Evolutionary conservation across 2,113 vertebrate species (phyloP).

Genomic region (Pomatostomus ruficeps): DNA sequence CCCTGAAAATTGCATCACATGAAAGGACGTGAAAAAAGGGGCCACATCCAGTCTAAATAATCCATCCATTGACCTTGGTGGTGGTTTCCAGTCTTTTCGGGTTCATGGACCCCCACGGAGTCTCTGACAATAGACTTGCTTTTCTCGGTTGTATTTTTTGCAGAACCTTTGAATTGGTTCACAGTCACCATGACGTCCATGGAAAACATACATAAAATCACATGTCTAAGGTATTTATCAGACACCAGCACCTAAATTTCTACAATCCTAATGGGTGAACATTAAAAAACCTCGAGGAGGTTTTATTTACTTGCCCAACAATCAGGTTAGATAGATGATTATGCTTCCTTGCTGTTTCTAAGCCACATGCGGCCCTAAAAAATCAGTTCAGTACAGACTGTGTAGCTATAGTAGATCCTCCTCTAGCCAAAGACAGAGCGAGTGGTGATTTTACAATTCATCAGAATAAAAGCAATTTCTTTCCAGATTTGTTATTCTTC

Average conservation of each 20-base stretch:
- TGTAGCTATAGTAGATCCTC: neutral
- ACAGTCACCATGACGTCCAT: neutral
- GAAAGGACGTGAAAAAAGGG: neutral
- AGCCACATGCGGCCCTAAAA: neutral
- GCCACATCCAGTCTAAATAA: neutral
- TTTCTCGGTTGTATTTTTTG: neutral
- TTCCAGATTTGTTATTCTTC: slow-evolving; percentile 36
- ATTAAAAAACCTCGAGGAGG: neutral
- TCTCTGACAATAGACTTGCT: neutral
- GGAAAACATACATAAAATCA: neutral
- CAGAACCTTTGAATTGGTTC: neutral
- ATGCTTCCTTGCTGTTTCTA: neutral
- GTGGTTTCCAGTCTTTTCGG: neutral
- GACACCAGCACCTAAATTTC: neutral
- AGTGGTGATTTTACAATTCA: neutral
- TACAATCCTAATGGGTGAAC: neutral
- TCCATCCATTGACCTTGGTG: neutral
- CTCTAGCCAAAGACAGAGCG: neutral
- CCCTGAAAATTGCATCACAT: neutral
- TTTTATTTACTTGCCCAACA: neutral
- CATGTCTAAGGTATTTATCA: neutral
- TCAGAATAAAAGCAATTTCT: neutral
- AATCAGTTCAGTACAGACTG: neutral
- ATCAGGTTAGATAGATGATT: neutral
- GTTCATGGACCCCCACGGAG: neutral